Evolutionary conservation across 2,113 vertebrate species (phyloP).

Genomic region (Passer domesticus): DNA sequence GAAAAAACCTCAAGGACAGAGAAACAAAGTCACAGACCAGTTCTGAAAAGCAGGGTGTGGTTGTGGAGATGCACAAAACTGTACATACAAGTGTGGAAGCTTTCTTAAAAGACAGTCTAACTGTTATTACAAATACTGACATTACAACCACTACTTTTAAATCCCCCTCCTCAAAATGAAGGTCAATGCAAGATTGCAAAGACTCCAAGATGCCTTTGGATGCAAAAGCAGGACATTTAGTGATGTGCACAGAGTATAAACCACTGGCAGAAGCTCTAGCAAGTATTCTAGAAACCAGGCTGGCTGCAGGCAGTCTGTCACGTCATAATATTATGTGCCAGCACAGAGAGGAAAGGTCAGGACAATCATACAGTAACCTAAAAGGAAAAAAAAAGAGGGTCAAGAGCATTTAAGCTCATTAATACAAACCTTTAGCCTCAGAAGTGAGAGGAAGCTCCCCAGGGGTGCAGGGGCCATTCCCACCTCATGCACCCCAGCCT

Average conservation of each 20-base stretch:
- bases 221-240: background rate
- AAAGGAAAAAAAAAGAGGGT: background rate
- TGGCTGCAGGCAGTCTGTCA: background rate
- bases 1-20: background rate
- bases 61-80: background rate
- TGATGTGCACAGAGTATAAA: background rate
- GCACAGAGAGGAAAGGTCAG: background rate
- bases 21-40: background rate
- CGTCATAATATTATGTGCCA: background rate
- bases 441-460: background rate
- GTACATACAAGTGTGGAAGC: background rate
- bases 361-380: background rate
- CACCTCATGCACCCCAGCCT: background rate
- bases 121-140: background rate
- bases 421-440: background rate
- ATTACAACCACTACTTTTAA: background rate
- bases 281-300: background rate
- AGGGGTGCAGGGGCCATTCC: background rate
- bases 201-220: background rate
- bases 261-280: background rate
- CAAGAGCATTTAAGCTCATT: background rate
- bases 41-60: background rate
- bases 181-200: background rate
- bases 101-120: background rate
- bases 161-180: background rate